Conservation (phyloP, 1,140 invertebrate species). For the Lordiphosa clarofinis region DNA sequence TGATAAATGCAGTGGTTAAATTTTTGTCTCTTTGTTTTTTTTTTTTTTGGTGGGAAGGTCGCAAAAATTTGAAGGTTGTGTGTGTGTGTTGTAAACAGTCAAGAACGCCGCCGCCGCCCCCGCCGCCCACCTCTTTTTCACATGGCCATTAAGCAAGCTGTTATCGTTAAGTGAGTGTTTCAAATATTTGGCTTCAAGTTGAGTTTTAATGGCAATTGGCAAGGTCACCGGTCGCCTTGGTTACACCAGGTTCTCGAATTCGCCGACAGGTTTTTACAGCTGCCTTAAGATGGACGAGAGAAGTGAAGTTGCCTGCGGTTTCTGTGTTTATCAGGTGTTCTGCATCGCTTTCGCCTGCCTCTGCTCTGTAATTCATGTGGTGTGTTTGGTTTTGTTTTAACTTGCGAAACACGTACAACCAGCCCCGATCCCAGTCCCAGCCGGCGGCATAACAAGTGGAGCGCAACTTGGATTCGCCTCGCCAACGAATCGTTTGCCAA, state of each 20-base stretch:
- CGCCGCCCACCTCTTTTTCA: background rate
- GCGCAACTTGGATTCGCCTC: constrained; percentile 30
- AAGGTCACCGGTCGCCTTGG: no score
- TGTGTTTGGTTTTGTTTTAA: constrained; percentile 36
- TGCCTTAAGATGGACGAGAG: no score
- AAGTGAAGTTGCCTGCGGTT: no score
- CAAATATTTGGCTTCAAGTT: background rate
- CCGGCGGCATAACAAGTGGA: constrained; percentile 66
- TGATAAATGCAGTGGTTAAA: no score
- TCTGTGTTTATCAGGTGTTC: background rate
- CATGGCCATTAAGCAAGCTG: constrained; percentile 8
- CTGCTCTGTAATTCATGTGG: constrained; percentile 49
- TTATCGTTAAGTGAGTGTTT: constrained; percentile 3
- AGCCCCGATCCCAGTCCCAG: constrained; percentile 11
- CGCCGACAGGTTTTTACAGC: no score
- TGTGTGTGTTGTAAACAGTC: background rate
- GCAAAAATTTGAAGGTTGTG: no score
- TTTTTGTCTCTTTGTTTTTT: no score
- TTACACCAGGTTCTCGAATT: no score
- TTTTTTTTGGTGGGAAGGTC: no score
- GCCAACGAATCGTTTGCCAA: constrained; percentile 66
- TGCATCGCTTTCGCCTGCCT: constrained; percentile 22
- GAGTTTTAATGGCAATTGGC: no score
- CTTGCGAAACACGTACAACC: constrained; percentile 67
- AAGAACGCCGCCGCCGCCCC: background rate